phyloP scores from a whole-genome alignment of 2,888 invertebrate species.

The Limenitis camilla region DNA sequence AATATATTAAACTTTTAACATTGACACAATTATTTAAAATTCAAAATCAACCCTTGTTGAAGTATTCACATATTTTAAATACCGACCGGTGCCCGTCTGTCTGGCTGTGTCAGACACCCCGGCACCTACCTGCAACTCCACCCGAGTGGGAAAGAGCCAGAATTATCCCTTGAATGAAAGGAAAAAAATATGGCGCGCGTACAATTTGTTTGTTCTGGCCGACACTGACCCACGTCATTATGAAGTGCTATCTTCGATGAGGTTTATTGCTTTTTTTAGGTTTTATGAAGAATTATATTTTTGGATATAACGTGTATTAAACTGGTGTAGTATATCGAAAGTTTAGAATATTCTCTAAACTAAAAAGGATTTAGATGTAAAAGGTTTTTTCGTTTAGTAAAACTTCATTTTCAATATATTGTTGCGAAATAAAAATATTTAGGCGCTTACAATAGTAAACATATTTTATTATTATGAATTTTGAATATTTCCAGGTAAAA shows the following conservation, averaged over 20 bases:
- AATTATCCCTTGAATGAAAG: constrained; percentile 38
- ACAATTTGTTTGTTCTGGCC: constrained; percentile 70
- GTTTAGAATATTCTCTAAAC: constrained; percentile 15
- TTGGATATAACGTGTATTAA: constrained; percentile 59
- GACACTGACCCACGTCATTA: constrained; percentile 70
- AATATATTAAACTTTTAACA: too few relatives aligned
- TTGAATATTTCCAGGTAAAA: too few relatives aligned
- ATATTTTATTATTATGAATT: too few relatives aligned
- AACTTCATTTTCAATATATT: too few relatives aligned
- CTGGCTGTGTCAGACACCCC: constrained; percentile 59
- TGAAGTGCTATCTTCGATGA: constrained; percentile 69
- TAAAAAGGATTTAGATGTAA: neutral
- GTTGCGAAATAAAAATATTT: too few relatives aligned
- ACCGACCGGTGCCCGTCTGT: constrained; percentile 58
- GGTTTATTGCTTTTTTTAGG: constrained; percentile 56
- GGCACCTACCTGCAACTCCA: constrained; percentile 62
- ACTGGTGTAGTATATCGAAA: constrained; percentile 39
- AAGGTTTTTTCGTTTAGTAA: neutral
- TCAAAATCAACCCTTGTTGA: constrained; percentile 3
- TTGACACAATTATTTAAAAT: neutral
- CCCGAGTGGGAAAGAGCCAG: constrained; percentile 27
- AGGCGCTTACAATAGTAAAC: too few relatives aligned
- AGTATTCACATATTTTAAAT: constrained; percentile 28
- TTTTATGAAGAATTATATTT: constrained; percentile 69
- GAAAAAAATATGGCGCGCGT: constrained; percentile 47